Evolutionary conservation across 2,797 vertebrate genomes (phyloP).

Genomic region (Crypturellus tataupa): DNA sequence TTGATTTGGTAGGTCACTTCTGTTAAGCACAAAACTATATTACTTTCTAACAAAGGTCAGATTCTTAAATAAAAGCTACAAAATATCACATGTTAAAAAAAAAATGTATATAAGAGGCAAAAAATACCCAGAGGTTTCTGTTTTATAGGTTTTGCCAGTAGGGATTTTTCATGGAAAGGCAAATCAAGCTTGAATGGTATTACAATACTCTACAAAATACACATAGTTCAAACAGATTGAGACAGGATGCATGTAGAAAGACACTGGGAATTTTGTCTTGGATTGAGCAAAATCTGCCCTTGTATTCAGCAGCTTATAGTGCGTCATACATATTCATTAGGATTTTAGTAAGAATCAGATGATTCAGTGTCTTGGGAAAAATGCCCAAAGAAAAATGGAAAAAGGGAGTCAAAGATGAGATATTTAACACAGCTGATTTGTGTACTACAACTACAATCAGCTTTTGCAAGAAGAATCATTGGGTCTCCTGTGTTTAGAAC

Average conservation of each 20-base stretch:
- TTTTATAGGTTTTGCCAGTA: neutral
- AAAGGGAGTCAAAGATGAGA: neutral
- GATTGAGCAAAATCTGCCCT: neutral
- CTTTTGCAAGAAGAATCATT: neutral
- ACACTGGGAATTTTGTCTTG: neutral
- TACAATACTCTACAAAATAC: neutral
- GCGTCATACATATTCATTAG: neutral
- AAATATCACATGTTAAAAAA: neutral
- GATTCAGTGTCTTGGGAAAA: neutral
- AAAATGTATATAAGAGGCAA: neutral
- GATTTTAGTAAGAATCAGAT: neutral
- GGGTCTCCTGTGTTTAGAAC: neutral
- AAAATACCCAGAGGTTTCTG: neutral
- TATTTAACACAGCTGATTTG: neutral
- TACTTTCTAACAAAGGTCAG: conserved; percentile 40
- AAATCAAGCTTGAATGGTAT: neutral
- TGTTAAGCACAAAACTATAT: conserved; percentile 19
- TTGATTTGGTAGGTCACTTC: conserved; percentile 49
- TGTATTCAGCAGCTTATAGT: neutral
- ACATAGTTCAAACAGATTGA: neutral
- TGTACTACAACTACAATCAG: neutral
- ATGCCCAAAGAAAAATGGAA: neutral
- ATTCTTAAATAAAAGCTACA: conserved; percentile 23
- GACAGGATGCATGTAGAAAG: neutral
- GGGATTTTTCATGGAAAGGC: neutral